phyloP scores from a whole-genome alignment of 1,140 invertebrate genomes.

The Yoshiicerus persimilis region DNA sequence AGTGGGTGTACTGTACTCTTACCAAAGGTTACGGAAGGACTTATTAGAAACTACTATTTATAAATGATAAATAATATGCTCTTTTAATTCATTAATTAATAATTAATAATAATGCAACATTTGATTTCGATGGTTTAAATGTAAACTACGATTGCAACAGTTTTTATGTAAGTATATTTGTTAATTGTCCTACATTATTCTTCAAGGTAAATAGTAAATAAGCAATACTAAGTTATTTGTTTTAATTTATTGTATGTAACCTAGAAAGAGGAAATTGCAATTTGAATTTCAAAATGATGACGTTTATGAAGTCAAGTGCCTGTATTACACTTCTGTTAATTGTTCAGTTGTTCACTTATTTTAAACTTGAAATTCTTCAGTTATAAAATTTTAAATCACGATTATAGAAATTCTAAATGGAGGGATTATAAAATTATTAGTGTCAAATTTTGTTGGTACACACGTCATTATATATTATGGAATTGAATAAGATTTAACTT shows the following conservation, averaged over 20 bases:
- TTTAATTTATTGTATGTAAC: background rate
- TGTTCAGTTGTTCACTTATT: background rate
- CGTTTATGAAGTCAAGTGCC: background rate
- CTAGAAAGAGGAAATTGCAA: no score
- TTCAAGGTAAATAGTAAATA: no score
- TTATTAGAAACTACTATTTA: background rate
- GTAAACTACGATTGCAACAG: background rate
- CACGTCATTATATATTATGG: no score
- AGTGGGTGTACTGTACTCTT: background rate
- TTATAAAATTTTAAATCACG: no score
- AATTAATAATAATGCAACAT: background rate
- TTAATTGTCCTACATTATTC: no score
- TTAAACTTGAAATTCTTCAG: no score
- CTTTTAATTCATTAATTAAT: background rate
- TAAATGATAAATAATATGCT: background rate
- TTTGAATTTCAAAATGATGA: no score
- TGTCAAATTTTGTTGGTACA: no score
- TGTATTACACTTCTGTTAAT: background rate
- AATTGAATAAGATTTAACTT: no score
- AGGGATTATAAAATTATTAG: no score
- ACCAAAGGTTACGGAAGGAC: constrained; percentile 7
- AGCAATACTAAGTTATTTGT: background rate
- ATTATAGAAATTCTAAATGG: no score
- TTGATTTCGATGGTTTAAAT: background rate
- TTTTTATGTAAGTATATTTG: background rate